phyloP scores from a whole-genome alignment of 2,113 vertebrate genomes.

The Hirundichthys speculiger region DNA sequence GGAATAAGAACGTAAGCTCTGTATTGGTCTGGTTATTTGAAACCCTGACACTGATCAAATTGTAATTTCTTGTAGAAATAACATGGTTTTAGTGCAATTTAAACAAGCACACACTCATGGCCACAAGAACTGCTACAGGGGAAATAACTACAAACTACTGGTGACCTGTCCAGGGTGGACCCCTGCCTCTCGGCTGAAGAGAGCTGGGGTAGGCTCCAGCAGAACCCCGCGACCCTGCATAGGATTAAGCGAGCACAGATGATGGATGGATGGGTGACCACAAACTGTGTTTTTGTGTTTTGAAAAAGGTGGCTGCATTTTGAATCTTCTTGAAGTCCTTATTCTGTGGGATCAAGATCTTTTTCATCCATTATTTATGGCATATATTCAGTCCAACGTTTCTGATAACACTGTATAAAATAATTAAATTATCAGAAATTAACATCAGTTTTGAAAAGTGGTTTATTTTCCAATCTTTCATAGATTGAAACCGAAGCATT shows the following conservation, averaged over 20 bases:
- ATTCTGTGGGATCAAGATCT: neutral
- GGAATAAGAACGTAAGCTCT: no score
- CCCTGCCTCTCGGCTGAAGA: no score
- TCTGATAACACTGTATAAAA: neutral
- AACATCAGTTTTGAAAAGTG: no score
- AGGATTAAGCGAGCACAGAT: no score
- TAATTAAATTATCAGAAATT: no score
- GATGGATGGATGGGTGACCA: no score
- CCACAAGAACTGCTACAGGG: conserved; percentile 9
- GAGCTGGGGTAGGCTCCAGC: no score
- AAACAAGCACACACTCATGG: conserved; percentile 3
- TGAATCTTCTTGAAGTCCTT: conserved; percentile 15
- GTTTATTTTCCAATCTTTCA: no score
- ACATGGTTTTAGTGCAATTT: neutral
- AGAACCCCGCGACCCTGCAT: no score
- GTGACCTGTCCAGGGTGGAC: no score
- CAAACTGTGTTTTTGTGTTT: conserved; percentile 10
- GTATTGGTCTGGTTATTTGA: conserved; percentile 10
- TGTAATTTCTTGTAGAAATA: neutral
- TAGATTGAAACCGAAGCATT: no score
- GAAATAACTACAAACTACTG: neutral
- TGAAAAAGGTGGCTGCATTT: conserved; percentile 6
- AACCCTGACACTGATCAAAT: conserved; percentile 16
- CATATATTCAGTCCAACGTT: neutral
- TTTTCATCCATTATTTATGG: neutral